phyloP scores from a whole-genome alignment of 2,888 invertebrate species.

The Drosophila borborema region DNA sequence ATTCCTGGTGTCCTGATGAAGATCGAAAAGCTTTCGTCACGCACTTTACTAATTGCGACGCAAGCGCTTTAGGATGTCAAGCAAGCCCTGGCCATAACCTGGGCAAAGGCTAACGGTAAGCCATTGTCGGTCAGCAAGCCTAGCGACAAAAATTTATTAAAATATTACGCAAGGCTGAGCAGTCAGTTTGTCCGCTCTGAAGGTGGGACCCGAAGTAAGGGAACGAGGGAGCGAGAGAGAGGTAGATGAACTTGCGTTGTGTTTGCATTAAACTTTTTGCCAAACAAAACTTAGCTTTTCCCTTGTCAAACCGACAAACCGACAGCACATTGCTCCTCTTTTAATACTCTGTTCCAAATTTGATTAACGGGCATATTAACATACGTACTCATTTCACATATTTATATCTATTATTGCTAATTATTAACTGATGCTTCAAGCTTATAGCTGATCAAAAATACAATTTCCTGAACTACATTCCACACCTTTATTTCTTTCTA shows the following conservation, averaged over 20 bases:
- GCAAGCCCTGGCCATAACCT: constrained; percentile 16
- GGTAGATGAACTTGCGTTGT: constrained; percentile 46
- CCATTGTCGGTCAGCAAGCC: constrained; percentile 26
- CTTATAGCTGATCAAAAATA: no score
- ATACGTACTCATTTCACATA: neutral
- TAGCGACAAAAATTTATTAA: constrained; percentile 80
- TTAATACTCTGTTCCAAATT: constrained; percentile 1
- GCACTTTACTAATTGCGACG: constrained; percentile 61
- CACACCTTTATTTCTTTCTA: neutral
- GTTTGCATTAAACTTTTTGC: constrained; percentile 69
- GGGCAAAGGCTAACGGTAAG: constrained; percentile 52
- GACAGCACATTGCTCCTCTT: constrained; percentile 8
- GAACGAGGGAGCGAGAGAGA: neutral
- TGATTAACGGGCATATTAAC: neutral
- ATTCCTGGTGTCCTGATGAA: constrained; percentile 6
- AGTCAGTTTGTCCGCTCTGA: constrained; percentile 38
- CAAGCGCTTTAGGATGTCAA: constrained; percentile 26
- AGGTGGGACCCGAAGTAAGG: neutral
- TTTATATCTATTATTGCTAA: neutral
- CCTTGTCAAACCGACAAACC: constrained; percentile 39
- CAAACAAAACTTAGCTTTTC: constrained; percentile 61
- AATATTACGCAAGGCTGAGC: constrained; percentile 79
- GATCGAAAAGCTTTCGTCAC: constrained; percentile 33
- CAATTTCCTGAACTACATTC: no score
- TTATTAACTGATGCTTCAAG: no score